These are phyloP conservation scores for Thalassarche chlororhynchos DNA, from an alignment of 2,113 vertebrate genomes.

Conservation along the genomic window DNA sequence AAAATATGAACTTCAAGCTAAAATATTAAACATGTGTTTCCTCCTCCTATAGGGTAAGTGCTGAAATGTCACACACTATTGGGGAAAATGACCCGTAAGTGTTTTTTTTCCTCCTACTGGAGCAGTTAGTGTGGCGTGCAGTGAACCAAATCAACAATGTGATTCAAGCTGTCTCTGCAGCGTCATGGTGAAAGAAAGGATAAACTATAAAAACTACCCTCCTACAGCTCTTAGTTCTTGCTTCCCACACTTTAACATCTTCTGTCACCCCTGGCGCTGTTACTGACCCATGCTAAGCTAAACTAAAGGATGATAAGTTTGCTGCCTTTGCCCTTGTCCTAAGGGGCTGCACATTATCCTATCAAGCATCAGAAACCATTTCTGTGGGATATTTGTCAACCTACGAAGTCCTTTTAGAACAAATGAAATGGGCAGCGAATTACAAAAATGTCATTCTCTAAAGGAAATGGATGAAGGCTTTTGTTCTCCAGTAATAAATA, in stretches of 20 bases:
- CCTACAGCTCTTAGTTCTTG: conserved; percentile 82
- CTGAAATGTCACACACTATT: conserved; percentile 72
- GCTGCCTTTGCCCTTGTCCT: conserved; percentile 87
- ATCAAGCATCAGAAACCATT: conserved; percentile 87
- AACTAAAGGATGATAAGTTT: conserved; percentile 91
- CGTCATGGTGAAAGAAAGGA: conserved; percentile 83
- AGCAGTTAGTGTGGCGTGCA: conserved; percentile 81
- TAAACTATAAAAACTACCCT: conserved; percentile 85
- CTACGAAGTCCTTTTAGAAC: conserved; percentile 82
- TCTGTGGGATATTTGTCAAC: conserved; percentile 87
- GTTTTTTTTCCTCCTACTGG: conserved; percentile 71
- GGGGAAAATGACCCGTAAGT: conserved; percentile 79
- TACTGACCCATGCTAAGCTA: conserved; percentile 88
- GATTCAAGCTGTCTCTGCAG: conserved; percentile 83
- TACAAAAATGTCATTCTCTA: conserved; percentile 86
- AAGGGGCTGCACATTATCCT: conserved; percentile 87
- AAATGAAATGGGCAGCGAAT: conserved; percentile 87
- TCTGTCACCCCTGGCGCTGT: conserved; percentile 86
- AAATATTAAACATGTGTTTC: conserved; percentile 74
- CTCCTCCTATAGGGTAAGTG: conserved; percentile 58
- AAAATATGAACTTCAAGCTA: conserved; percentile 71
- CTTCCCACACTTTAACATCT: conserved; percentile 87
- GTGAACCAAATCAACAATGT: conserved; percentile 85
- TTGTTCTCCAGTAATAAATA: conserved; percentile 85
- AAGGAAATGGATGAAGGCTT: conserved; percentile 87